A percentile compares a stretch with the other conserved stretches of the same genome.
phyloP scores from a whole-genome alignment of 2,888 invertebrate species.

The Sarcophaga carnaria region DNA sequence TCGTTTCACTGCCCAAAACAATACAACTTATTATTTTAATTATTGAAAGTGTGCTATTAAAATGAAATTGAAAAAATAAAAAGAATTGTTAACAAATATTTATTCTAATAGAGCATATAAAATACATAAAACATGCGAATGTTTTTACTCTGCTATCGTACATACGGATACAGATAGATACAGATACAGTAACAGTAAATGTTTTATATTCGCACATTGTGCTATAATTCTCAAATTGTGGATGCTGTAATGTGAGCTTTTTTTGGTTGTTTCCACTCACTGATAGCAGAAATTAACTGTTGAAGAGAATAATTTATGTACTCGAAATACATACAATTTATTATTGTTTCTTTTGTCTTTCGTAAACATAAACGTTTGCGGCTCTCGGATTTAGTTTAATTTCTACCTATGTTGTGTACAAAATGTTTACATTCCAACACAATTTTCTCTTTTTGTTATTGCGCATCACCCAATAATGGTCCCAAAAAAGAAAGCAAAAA shows the following conservation, averaged over 20 bases:
- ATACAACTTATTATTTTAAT: too few species aligned
- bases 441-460: conserved; percentile 29
- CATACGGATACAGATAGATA: not conserved
- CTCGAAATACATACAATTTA: not conserved
- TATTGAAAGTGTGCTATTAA: too few species aligned
- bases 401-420: not conserved
- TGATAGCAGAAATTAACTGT: not conserved
- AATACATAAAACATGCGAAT: too few species aligned
- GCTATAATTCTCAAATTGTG: conserved; percentile 30
- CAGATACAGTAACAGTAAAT: not conserved
- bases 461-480: conserved; percentile 16
- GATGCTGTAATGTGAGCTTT: conserved; percentile 24
- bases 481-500: not conserved
- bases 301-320: not conserved
- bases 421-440: not conserved
- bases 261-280: not conserved
- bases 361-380: not conserved
- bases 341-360: not conserved
- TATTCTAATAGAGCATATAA: too few species aligned
- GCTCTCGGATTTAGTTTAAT: not conserved
- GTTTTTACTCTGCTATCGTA: too few species aligned
- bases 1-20: too few species aligned
- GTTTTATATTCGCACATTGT: not conserved
- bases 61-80: too few species aligned
- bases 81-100: too few species aligned